These are phyloP conservation scores for Patagioenas fasciata DNA, from an alignment of 2,113 vertebrate genomes.

Conservation along the genomic window DNA sequence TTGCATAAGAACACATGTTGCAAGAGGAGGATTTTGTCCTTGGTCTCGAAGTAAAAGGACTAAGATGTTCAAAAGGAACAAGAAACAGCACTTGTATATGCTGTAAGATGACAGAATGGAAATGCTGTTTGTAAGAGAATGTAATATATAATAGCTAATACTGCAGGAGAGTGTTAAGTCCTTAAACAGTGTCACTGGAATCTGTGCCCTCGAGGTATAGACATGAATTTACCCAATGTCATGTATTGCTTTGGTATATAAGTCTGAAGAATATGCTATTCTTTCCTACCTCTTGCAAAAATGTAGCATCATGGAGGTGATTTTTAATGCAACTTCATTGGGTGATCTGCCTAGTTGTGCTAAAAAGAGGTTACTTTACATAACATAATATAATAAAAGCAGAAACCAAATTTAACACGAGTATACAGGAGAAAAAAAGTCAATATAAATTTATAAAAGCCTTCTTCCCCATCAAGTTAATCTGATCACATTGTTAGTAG, in stretches of 20 bases:
- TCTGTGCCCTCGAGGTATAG: background rate
- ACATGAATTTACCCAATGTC: rapidly evolving
- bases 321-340: background rate
- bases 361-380: background rate
- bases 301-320: rapidly evolving
- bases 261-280: background rate
- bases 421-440: background rate
- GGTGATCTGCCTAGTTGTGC: background rate
- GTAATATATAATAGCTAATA: rapidly evolving
- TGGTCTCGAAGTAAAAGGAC: background rate
- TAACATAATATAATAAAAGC: background rate
- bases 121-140: background rate
- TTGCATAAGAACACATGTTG: background rate
- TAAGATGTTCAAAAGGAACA: background rate
- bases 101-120: background rate
- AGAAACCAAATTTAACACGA: background rate
- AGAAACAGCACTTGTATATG: background rate
- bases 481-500: background rate
- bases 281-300: background rate
- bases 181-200: background rate
- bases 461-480: background rate
- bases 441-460: background rate
- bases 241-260: background rate
- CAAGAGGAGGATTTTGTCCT: background rate
- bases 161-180: background rate